Conservation (phyloP, 2,113 vertebrate species). For the Struthidea cinerea region DNA sequence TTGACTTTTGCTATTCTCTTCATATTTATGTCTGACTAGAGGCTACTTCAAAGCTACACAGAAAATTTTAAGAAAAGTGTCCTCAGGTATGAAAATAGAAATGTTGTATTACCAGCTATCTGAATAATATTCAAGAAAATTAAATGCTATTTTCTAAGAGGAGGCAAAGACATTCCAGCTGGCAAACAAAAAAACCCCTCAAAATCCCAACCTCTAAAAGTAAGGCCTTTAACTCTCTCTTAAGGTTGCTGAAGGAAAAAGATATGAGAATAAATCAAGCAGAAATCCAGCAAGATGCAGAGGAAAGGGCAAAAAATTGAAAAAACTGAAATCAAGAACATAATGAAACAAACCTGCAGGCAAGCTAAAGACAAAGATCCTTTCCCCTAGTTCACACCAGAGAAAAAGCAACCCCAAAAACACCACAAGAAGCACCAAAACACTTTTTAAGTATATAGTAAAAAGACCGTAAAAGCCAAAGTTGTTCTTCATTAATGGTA, state of each 20-base stretch:
- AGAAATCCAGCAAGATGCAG: background rate
- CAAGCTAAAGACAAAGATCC: background rate
- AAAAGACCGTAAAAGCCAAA: background rate
- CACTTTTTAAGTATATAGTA: background rate
- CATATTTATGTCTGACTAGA: background rate
- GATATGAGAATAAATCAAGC: background rate
- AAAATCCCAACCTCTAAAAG: background rate
- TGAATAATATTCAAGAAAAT: background rate
- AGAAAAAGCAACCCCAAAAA: background rate
- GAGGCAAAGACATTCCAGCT: rapidly evolving
- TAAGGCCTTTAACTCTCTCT: background rate
- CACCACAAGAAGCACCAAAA: background rate
- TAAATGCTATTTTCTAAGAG: background rate
- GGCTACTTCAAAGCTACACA: background rate
- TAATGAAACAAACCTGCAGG: background rate
- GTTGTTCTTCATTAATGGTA: background rate
- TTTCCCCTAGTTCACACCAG: background rate
- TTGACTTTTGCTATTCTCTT: background rate
- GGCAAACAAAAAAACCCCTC: background rate
- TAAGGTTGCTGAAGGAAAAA: background rate
- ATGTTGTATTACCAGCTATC: background rate
- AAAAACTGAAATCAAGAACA: background rate
- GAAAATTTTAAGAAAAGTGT: background rate
- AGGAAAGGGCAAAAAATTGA: background rate
- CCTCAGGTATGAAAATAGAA: background rate